Evolutionary conservation across 1,140 invertebrate genomes (phyloP).

Genomic region (Ylistrum balloti): DNA sequence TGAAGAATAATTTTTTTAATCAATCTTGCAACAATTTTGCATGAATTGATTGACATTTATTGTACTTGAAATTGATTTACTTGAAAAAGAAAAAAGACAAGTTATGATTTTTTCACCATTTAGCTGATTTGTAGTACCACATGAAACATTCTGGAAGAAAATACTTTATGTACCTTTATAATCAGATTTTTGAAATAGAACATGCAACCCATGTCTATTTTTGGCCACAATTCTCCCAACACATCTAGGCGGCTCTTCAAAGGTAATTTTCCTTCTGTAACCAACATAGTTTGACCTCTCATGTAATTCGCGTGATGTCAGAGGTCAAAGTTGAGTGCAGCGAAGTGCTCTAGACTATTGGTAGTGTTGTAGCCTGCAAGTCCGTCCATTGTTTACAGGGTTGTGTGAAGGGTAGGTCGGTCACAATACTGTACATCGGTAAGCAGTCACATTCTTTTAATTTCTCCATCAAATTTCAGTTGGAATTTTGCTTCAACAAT

Average conservation of each 20-base stretch:
- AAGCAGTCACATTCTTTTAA: no score
- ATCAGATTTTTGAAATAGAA: neutral
- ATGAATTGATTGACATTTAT: neutral
- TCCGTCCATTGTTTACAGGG: conserved; percentile 15
- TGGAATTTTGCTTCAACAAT: no score
- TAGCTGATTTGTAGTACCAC: no score
- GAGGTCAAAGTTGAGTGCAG: conserved; percentile 26
- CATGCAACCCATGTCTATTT: neutral
- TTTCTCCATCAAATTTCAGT: no score
- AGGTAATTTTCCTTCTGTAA: conserved; percentile 12
- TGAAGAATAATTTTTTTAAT: neutral
- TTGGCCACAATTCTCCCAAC: neutral
- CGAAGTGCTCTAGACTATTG: neutral
- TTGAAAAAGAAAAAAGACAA: no score
- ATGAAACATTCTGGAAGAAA: neutral
- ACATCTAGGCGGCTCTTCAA: neutral
- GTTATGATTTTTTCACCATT: no score
- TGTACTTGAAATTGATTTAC: neutral
- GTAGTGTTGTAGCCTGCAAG: neutral
- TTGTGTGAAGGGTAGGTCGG: neutral
- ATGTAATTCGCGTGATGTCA: neutral
- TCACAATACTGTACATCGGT: neutral
- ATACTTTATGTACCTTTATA: no score
- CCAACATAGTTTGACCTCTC: conserved; percentile 18
- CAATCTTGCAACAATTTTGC: no score